Percentiles rank a stretch among this genome's conserved stretches.
These are phyloP conservation scores for Melolontha melolontha DNA, from an alignment of 2,888 invertebrate species.

Conservation along the genomic window DNA sequence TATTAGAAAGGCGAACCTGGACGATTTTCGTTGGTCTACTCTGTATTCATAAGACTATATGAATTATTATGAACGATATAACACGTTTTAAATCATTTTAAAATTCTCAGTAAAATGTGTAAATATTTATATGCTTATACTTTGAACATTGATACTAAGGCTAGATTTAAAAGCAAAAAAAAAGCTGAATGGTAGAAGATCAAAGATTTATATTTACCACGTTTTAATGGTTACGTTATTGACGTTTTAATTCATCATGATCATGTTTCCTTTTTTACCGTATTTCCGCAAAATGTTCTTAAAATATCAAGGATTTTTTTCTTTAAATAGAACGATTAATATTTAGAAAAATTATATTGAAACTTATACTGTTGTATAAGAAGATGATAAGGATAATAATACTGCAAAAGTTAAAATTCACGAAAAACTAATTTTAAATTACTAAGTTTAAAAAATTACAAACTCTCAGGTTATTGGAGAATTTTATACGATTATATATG, in stretches of 20 bases:
- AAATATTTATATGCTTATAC: conserved; percentile 32
- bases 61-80: too few relatives aligned
- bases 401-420: not conserved
- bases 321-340: too few relatives aligned
- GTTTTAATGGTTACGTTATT: conserved; percentile 5
- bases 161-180: conserved; percentile 20
- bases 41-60: too few relatives aligned
- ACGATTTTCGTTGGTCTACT: too few relatives aligned
- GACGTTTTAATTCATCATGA: not conserved
- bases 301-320: not conserved
- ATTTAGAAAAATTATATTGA: too few relatives aligned
- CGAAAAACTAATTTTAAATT: too few relatives aligned
- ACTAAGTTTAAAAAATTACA: too few relatives aligned
- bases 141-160: conserved; percentile 26
- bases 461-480: too few relatives aligned
- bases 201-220: conserved; percentile 14
- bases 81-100: not conserved
- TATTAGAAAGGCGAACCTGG: too few relatives aligned
- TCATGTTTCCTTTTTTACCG: not conserved
- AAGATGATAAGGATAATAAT: not conserved
- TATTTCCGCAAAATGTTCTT: conserved; percentile 11
- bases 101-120: conserved; percentile 25
- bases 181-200: conserved; percentile 15
- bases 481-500: too few relatives aligned
- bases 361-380: not conserved